Evolutionary conservation across 1,140 invertebrate species (phyloP).

Genomic region (Magallana ariakensis): DNA sequence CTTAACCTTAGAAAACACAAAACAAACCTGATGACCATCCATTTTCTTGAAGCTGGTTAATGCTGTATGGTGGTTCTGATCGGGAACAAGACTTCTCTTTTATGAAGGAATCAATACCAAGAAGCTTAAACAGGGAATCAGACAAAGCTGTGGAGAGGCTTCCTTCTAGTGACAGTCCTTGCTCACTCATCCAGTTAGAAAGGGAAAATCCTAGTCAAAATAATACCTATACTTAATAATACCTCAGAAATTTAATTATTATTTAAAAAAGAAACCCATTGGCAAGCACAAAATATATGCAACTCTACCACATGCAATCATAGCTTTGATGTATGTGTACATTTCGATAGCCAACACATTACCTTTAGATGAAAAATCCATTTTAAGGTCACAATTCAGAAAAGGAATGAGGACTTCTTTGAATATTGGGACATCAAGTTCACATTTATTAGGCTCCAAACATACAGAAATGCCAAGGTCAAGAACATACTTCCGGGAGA

Average conservation of each 20-base stretch:
- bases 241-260: too few species aligned
- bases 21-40: slow-evolving; percentile 24
- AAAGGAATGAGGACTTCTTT: slow-evolving; percentile 2
- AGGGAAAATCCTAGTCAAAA: slow-evolving; percentile 18
- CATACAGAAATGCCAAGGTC: slow-evolving; percentile 2
- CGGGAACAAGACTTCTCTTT: slow-evolving; percentile 16
- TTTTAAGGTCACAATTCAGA: slow-evolving; percentile 26
- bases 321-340: too few species aligned
- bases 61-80: slow-evolving; percentile 1
- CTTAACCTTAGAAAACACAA: too few species aligned
- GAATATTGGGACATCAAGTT: slow-evolving; percentile 12
- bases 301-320: too few species aligned
- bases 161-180: background rate
- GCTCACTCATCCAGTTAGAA: slow-evolving; percentile 14
- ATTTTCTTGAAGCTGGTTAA: background rate
- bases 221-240: background rate
- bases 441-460: slow-evolving; percentile 38
- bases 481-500: slow-evolving; percentile 28
- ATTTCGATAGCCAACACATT: too few species aligned
- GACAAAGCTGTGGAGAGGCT: slow-evolving; percentile 11
- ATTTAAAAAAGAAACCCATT: too few species aligned
- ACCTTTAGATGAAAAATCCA: slow-evolving; percentile 10
- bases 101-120: slow-evolving; percentile 22
- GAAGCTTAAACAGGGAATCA: background rate
- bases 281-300: too few species aligned